Percentiles rank a stretch among this genome's conserved stretches.
These are phyloP conservation scores for Lophius americanus DNA, from an alignment of 2,797 vertebrate genomes.

Conservation along the genomic window DNA sequence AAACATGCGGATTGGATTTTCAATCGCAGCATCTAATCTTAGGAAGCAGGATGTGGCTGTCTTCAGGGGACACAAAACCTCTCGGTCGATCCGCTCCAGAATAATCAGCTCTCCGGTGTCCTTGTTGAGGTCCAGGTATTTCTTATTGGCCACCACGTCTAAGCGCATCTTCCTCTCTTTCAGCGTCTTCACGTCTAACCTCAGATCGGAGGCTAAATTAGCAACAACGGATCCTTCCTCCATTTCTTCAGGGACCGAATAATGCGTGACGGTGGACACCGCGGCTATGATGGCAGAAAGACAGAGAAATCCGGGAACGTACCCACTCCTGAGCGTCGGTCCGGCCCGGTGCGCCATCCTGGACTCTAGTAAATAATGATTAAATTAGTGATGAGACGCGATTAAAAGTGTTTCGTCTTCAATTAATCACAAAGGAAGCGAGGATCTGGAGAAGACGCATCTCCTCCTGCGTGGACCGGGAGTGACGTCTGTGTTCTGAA, in stretches of 20 bases:
- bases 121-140: constrained; percentile 74
- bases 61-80: constrained; percentile 46
- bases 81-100: constrained; percentile 69
- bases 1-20: constrained; percentile 74
- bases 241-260: constrained; percentile 80
- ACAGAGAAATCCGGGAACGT: constrained; percentile 30
- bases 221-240: constrained; percentile 77
- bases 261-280: constrained; percentile 66
- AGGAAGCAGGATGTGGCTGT: constrained; percentile 48
- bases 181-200: constrained; percentile 65
- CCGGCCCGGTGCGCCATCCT: too few species aligned
- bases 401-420: too few species aligned
- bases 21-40: constrained; percentile 65
- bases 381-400: too few species aligned
- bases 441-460: too few species aligned
- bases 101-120: constrained; percentile 69
- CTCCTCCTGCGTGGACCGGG: too few species aligned
- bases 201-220: constrained; percentile 78
- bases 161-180: constrained; percentile 63
- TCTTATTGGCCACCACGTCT: constrained; percentile 69
- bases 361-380: too few species aligned
- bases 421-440: too few species aligned
- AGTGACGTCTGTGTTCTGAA: too few species aligned
- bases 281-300: constrained; percentile 15
- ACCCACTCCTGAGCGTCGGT: constrained; percentile 27